Evolutionary conservation across 2,113 vertebrate species (phyloP).

Genomic region (Corythaeola cristata): DNA sequence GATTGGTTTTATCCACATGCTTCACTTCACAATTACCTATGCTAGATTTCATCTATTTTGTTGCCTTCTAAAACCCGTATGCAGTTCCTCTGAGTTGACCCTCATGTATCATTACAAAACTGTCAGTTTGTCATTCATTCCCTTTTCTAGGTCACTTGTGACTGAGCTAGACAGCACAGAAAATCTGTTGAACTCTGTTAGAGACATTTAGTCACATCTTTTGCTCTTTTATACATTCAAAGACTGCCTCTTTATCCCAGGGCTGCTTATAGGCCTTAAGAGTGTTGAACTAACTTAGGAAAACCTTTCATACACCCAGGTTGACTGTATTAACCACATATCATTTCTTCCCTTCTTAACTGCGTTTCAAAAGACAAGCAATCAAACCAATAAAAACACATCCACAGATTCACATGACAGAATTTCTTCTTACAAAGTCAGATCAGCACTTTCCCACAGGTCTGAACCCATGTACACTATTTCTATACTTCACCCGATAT

Average conservation of each 20-base stretch:
- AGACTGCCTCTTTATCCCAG: neutral
- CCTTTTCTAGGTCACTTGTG: neutral
- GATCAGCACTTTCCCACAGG: neutral
- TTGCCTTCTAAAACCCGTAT: neutral
- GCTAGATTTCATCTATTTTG: neutral
- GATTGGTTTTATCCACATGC: neutral
- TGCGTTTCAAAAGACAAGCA: neutral
- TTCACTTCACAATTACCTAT: neutral
- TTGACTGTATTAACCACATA: neutral
- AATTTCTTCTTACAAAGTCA: neutral
- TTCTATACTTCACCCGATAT: neutral
- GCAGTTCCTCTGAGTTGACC: neutral
- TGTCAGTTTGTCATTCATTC: neutral
- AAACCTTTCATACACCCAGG: neutral
- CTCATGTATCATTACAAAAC: neutral
- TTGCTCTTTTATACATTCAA: neutral
- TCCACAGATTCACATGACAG: neutral
- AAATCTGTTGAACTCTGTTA: neutral
- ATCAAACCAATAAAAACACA: neutral
- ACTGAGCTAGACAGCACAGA: neutral
- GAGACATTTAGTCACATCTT: neutral
- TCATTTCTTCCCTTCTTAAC: neutral
- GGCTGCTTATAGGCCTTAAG: neutral
- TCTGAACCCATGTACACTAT: neutral
- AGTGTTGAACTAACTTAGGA: neutral